Evolutionary conservation across 1,140 invertebrate species (phyloP).

Genomic region (Cotesia vestalis): DNA sequence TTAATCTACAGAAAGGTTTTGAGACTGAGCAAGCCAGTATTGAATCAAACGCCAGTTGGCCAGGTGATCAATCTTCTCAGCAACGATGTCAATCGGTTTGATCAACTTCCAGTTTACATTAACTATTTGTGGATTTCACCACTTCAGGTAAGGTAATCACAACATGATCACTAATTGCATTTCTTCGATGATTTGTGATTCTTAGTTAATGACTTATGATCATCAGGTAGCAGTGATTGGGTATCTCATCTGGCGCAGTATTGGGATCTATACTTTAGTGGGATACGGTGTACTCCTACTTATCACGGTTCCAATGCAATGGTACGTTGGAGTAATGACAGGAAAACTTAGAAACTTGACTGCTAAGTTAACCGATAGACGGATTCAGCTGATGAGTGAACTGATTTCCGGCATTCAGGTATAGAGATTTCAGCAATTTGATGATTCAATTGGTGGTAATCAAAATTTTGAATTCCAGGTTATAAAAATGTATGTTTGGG

Average conservation of each 20-base stretch:
- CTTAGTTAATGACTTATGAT: conserved; percentile 1
- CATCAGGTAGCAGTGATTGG: conserved; percentile 62
- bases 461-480: too few relatives aligned
- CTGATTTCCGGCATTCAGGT: conserved; percentile 77
- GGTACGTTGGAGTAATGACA: conserved; percentile 68
- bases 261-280: conserved; percentile 75
- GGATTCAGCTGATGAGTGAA: conserved; percentile 83
- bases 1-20: conserved; percentile 75
- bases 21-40: conserved; percentile 70
- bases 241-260: conserved; percentile 75
- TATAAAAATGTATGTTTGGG: too few relatives aligned
- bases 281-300: conserved; percentile 72
- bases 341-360: conserved; percentile 68
- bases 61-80: conserved; percentile 87
- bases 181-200: neutral
- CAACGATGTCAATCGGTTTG: conserved; percentile 77
- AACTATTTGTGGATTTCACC: conserved; percentile 66
- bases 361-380: conserved; percentile 73
- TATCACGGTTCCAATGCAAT: conserved; percentile 75
- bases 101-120: conserved; percentile 65
- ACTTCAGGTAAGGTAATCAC: conserved; percentile 47
- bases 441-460: too few relatives aligned
- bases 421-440: conserved; percentile 28
- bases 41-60: conserved; percentile 77
- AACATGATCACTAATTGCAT: too few relatives aligned